A percentile compares a stretch with the other conserved stretches of the same genome.
These are phyloP conservation scores for Neoseiulus cucumeris DNA, from an alignment of 1,140 invertebrate species.

Conservation along the genomic window DNA sequence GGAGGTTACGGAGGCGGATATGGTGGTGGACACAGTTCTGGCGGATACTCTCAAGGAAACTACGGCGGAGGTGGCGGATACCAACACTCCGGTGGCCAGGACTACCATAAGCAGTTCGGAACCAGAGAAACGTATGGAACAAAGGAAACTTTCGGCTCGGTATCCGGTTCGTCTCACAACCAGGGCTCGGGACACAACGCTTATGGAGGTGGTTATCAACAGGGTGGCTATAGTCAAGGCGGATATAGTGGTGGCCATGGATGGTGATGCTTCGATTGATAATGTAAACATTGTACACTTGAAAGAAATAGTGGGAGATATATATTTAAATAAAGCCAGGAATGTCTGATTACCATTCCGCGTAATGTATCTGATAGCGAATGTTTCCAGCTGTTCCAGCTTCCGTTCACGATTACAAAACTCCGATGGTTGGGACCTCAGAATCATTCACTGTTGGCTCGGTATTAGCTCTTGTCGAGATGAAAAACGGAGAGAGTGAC, in stretches of 20 bases:
- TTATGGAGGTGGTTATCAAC: neutral
- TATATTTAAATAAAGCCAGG: too few relatives aligned
- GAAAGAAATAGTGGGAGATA: too few relatives aligned
- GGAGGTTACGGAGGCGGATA: neutral
- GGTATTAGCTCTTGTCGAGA: too few relatives aligned
- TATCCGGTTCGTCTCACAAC: neutral
- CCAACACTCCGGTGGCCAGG: neutral
- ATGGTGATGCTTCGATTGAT: neutral
- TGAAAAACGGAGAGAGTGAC: too few relatives aligned
- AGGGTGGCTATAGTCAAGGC: neutral
- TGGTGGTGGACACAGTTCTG: neutral
- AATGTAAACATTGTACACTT: too few relatives aligned
- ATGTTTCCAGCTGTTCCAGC: too few relatives aligned
- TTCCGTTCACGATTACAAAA: too few relatives aligned
- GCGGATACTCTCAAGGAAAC: neutral
- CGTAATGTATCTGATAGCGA: too few relatives aligned
- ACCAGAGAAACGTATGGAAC: slow-evolving; percentile 8
- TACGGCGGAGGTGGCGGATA: neutral
- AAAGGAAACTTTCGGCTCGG: neutral
- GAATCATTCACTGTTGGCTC: too few relatives aligned
- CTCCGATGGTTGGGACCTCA: too few relatives aligned
- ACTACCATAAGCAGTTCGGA: neutral
- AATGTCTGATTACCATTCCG: too few relatives aligned
- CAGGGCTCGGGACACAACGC: neutral
- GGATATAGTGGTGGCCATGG: neutral